phyloP scores from a whole-genome alignment of 2,888 invertebrate species.

The Aproaerema taeniolella region DNA sequence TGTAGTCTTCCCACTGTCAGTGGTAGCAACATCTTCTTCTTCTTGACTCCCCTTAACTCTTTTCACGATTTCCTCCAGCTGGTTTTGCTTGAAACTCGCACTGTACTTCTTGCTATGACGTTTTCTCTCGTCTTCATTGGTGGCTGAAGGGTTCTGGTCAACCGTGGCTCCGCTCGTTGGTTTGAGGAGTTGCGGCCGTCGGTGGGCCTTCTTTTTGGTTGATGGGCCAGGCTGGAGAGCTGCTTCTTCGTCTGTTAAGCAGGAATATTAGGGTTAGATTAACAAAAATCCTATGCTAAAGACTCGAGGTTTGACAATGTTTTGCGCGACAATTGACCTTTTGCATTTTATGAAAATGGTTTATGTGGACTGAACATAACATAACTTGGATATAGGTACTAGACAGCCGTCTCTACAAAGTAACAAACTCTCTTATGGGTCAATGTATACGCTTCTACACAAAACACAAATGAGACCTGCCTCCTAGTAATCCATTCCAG shows the following conservation, averaged over 20 bases:
- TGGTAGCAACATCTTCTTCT: slow-evolving; percentile 32
- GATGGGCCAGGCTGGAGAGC: slow-evolving; percentile 18
- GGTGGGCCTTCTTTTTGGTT: slow-evolving; percentile 25
- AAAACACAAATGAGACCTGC: no score
- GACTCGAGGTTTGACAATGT: no score
- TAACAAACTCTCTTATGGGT: no score
- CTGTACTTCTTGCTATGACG: slow-evolving; percentile 71
- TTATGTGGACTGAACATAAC: no score
- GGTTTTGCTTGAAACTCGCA: slow-evolving; percentile 59
- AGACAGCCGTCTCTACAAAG: no score
- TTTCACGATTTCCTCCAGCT: slow-evolving; percentile 52
- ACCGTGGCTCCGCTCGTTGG: no score
- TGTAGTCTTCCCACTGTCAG: slow-evolving; percentile 37
- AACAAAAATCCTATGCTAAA: no score
- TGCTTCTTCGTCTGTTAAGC: background rate
- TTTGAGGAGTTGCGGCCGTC: slow-evolving; percentile 56
- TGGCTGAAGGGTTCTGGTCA: slow-evolving; percentile 63
- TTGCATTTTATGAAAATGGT: no score
- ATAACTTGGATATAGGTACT: no score
- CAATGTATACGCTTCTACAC: no score
- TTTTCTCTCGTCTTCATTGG: slow-evolving; percentile 65
- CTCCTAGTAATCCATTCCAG: no score
- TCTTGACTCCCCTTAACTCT: slow-evolving; percentile 30
- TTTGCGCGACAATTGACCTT: no score
- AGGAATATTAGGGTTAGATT: background rate